phyloP scores from a whole-genome alignment of 2,888 invertebrate species.

The Euclidia mi region DNA sequence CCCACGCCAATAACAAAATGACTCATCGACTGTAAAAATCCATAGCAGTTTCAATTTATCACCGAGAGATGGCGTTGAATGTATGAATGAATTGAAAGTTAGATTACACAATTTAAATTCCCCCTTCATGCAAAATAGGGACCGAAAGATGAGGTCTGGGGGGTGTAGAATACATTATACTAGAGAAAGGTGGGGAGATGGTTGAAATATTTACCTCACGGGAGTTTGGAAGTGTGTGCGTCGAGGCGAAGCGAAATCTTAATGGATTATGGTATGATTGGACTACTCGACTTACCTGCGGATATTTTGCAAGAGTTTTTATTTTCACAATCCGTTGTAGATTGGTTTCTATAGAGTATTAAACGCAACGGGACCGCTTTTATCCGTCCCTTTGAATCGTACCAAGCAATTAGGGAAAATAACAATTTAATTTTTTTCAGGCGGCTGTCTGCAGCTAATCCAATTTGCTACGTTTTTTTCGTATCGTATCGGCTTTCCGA shows the following conservation, averaged over 20 bases:
- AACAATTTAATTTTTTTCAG: slow-evolving; percentile 71
- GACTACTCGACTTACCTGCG: slow-evolving; percentile 81
- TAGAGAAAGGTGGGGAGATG: slow-evolving; percentile 68
- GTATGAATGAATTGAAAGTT: slow-evolving; percentile 91
- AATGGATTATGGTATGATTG: slow-evolving; percentile 89
- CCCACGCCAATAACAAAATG: slow-evolving; percentile 74
- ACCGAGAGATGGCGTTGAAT: slow-evolving; percentile 88
- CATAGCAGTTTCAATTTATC: slow-evolving; percentile 88
- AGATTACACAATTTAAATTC: slow-evolving; percentile 90
- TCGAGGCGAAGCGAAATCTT: slow-evolving; percentile 85
- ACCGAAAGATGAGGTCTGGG: slow-evolving; percentile 87
- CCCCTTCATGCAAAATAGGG: slow-evolving; percentile 90
- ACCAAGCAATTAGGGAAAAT: slow-evolving; percentile 76
- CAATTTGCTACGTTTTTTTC: slow-evolving; percentile 57
- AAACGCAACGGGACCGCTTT: slow-evolving; percentile 64
- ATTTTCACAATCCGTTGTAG: slow-evolving; percentile 55
- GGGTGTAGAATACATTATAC: slow-evolving; percentile 86
- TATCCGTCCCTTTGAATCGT: slow-evolving; percentile 60
- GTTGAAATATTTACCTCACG: slow-evolving; percentile 88
- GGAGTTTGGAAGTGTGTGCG: slow-evolving; percentile 87
- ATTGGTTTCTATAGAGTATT: slow-evolving; percentile 75
- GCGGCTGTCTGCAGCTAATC: slow-evolving; percentile 59
- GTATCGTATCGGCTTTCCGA: slow-evolving; percentile 54
- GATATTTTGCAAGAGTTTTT: slow-evolving; percentile 73
- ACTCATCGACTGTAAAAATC: slow-evolving; percentile 82